Conservation (phyloP, 2,888 invertebrate species). For the Aethes cnicana region DNA sequence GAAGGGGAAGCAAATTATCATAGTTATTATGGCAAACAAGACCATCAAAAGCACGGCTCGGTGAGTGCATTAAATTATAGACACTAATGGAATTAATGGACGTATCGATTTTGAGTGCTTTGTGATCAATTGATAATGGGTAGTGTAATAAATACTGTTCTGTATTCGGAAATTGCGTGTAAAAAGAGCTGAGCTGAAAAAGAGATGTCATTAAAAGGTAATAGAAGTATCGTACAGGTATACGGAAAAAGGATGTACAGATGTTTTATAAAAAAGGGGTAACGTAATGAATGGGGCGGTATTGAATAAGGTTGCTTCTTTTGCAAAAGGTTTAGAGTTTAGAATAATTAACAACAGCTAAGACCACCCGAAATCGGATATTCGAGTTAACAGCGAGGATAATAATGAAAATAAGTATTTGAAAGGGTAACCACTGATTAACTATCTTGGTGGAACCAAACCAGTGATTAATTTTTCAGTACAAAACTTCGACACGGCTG, state of each 20-base stretch:
- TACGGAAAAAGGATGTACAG: background rate
- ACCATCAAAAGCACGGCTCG: constrained; percentile 1
- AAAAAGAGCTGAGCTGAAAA: too few species aligned
- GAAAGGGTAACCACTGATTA: too few species aligned
- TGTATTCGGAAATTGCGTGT: too few species aligned
- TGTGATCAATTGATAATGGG: background rate
- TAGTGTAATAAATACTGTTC: background rate
- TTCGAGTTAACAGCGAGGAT: too few species aligned
- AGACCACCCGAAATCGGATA: too few species aligned
- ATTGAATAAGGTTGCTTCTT: background rate
- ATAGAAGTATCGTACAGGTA: background rate
- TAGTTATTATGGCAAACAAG: constrained; percentile 1
- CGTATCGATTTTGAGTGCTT: background rate
- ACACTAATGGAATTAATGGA: background rate
- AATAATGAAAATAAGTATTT: too few species aligned
- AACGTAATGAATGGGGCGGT: background rate
- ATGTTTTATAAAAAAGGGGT: constrained; percentile 3
- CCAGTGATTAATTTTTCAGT: too few species aligned
- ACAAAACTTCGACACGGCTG: too few species aligned
- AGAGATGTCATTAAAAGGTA: background rate
- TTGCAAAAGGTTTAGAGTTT: too few species aligned
- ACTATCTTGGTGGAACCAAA: too few species aligned
- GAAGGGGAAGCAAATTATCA: background rate
- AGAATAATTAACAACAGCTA: too few species aligned
- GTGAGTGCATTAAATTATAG: constrained; percentile 9